Percentiles rank a stretch among this genome's conserved stretches.
Conservation (phyloP, 2,888 invertebrate genomes). For the Phragmatobia fuliginosa region DNA sequence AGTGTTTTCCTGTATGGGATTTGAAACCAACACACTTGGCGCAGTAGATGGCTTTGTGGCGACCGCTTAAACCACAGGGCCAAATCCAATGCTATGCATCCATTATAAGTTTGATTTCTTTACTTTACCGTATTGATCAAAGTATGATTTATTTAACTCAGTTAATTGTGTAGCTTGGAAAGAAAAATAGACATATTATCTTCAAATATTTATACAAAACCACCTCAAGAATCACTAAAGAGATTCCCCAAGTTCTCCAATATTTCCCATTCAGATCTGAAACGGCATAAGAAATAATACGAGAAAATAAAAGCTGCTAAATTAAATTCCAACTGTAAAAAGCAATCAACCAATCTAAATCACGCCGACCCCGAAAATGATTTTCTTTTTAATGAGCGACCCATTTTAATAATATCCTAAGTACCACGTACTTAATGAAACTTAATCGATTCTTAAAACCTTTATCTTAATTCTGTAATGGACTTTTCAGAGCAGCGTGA, state of each 20-base stretch:
- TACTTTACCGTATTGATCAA: too few species aligned
- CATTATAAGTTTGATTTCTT: too few species aligned
- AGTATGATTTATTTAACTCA: too few species aligned
- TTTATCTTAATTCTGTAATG: conserved; percentile 9
- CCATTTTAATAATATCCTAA: conserved; percentile 9
- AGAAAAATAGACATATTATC: too few species aligned
- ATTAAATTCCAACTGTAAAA: neutral
- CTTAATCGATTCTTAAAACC: conserved; percentile 9
- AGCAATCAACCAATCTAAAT: conserved; percentile 1
- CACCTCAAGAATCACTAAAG: neutral
- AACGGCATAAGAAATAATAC: neutral
- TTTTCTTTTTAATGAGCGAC: conserved; percentile 13
- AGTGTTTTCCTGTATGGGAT: too few species aligned
- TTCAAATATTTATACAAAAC: neutral
- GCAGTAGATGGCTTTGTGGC: too few species aligned
- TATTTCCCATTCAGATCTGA: neutral
- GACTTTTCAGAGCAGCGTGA: conserved; percentile 4
- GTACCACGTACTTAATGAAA: conserved; percentile 4
- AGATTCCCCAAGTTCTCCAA: neutral
- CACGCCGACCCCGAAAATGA: neutral
- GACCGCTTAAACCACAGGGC: too few species aligned
- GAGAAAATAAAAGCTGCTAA: neutral
- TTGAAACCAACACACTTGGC: too few species aligned
- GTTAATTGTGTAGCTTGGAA: too few species aligned
- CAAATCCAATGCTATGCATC: too few species aligned